Base-by-base conservation (phyloP, 2,888 invertebrate species). In the Drosophila rubida region DNA sequence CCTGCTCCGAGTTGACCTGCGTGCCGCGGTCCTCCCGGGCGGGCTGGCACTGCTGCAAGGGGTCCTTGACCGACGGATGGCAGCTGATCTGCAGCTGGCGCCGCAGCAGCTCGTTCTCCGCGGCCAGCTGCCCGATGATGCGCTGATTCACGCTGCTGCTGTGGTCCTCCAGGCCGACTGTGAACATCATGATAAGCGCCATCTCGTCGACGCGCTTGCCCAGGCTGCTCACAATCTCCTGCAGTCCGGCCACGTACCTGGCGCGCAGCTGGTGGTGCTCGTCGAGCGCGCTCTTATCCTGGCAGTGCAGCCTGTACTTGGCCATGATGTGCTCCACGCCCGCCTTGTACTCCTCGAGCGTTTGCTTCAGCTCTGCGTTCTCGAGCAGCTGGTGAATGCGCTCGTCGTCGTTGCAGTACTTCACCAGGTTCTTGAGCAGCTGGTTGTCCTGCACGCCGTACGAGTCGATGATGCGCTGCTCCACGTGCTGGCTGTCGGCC, bases 61-160 rank as follows among this genome's bases (percentile, higher is more conserved):
- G 22, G 6, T 58, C 50, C 11, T 32, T 53, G 37, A 30, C 42
- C 0, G 3, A 14, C 3, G 19, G 0, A 2, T 14, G 14, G 8
- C 4, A 16, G 41, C 67, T 63, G 7, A 85, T 82, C 35, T 87
- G 83, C 23, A 84, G 49, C 41, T 75, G 57, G 5, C 66, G 55
- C 1, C 84, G 86, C 49, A 84, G 45, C 45, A 61, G 16, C 5
- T 69, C 66, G 9, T 87, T 84, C 37, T 87, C 83, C 7, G 22
- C 37, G 4, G 22, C 2, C 23, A 87, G 57, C 22, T 67, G 49
- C 0, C 57, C n/a, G 0, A 84, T 85, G 3, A 67, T 42, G 4
- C 23, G 46, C n/a, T 69, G 70, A 35, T 82, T 82, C 2, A 65
- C 54, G 0, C 22, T 41, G 42, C 64, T 64, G n/a, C 53, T 35